Evolutionary conservation across 1,140 invertebrate genomes (phyloP).

Genomic region (Dendrolimus kikuchii): DNA sequence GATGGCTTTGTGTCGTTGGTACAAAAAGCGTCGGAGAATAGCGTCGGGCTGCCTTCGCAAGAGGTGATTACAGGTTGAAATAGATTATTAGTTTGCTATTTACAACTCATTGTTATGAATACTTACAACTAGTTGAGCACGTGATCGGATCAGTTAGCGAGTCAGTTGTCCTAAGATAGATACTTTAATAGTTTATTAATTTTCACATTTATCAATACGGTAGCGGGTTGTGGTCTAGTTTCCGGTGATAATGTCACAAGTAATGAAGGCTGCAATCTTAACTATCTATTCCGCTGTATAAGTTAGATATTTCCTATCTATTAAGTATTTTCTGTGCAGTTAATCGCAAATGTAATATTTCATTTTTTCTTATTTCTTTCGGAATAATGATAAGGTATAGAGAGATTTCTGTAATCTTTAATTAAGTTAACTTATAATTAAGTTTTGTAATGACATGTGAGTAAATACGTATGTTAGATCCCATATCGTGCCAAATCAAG

Average conservation of each 20-base stretch:
- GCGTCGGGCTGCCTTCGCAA: constrained; percentile 30
- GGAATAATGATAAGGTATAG: too few relatives aligned
- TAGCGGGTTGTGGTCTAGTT: not conserved
- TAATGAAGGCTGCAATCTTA: constrained; percentile 1
- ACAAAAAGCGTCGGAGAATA: constrained; percentile 42
- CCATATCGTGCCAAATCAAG: too few relatives aligned
- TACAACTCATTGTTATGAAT: constrained; percentile 29
- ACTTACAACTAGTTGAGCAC: constrained; percentile 2
- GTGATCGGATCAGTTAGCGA: constrained; percentile 2
- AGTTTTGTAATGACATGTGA: too few relatives aligned
- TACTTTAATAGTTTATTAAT: too few relatives aligned
- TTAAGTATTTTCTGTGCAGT: not conserved
- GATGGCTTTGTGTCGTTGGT: constrained; percentile 26
- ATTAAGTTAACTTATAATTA: too few relatives aligned
- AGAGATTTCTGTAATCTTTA: too few relatives aligned
- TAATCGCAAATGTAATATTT: too few relatives aligned
- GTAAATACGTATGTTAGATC: too few relatives aligned
- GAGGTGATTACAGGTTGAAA: constrained; percentile 41
- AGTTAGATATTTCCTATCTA: not conserved
- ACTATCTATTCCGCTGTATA: constrained; percentile 1
- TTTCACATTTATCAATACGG: too few relatives aligned
- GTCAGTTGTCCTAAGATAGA: not conserved
- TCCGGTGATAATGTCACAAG: not conserved
- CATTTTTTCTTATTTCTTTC: too few relatives aligned
- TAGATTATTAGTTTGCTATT: constrained; percentile 36